These are phyloP conservation scores for Anguilla marmorata DNA, from an alignment of 2,797 vertebrate genomes.

Conservation along the genomic window DNA sequence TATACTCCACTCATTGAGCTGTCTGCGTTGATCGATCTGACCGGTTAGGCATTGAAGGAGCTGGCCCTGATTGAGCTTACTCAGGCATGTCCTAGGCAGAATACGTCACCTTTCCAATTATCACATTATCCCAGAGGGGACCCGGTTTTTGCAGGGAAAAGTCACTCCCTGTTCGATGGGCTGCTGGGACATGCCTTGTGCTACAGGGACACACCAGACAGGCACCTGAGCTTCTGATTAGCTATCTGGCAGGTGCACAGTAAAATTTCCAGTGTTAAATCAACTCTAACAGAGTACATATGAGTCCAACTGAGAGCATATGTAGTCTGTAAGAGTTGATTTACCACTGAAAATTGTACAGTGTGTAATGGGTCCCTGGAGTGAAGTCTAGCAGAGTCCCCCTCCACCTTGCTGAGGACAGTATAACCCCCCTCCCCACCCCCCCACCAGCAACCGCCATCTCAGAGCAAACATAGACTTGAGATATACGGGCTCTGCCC, in stretches of 20 bases:
- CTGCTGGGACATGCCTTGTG: background rate
- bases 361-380: background rate
- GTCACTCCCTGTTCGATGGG: constrained; percentile 22
- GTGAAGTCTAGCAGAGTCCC: background rate
- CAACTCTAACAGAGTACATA: too few species aligned
- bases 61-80: background rate
- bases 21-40: background rate
- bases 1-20: background rate
- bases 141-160: background rate
- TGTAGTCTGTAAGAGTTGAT: too few species aligned
- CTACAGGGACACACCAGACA: constrained; percentile 22
- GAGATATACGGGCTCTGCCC: background rate
- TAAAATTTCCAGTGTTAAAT: too few species aligned
- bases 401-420: background rate
- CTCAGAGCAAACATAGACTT: too few species aligned
- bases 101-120: background rate
- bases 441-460: too few species aligned
- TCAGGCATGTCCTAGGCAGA: background rate
- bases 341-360: too few species aligned
- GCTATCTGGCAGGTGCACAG: constrained; percentile 32
- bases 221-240: constrained; percentile 31
- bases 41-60: background rate
- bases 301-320: too few species aligned
- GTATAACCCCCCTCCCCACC: too few species aligned
- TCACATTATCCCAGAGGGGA: background rate